Evolutionary conservation across 2,113 vertebrate genomes (phyloP), one percentile per base, ranked within the genome.

Genomic region (Ammodytes marinus): DNA sequence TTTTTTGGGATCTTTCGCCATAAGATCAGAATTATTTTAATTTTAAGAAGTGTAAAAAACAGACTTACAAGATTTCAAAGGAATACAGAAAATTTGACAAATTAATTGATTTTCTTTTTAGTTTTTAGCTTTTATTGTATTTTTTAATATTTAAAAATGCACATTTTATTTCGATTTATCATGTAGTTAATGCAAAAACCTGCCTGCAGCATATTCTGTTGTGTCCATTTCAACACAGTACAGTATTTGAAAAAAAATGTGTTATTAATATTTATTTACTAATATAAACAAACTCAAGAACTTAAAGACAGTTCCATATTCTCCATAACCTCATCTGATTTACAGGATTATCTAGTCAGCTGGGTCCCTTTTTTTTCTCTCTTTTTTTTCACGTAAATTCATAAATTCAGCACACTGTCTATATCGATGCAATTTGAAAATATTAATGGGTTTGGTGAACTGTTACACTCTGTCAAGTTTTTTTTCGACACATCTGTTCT

Each of bases 121-220:
- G 42, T 83, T 82, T 88, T 75, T 68, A 85, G 50, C 52, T 39
- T 45, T 55, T 65, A 53, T 74, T 60, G 67, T 78, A 78, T 81
- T 89, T 90, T 89, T 87, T 84, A 65, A 90, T 82, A 84, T 80
- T 77, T 75, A 78, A 45, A 27, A 17, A 60, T 19, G 10, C 63
- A 45, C 9, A 65, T 8, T 35, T 53, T 35, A 17, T 66, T 73
- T 67, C 54, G 45, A 76, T 57, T 58, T n/a, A 57, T 61, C 74
- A 39, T 73, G 66, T 61, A 43, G 53, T 40, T 35, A 54, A 10
- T 53, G n/a, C 61, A 47, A 45, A 54, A 8, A 27, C 10, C 12
- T 43, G 19, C 54, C 12, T 43, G 19, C 54, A 71, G 60, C 35
- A 55, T 37, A 5, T 50, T 40, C 35, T 61, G 40, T 73, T 50